Evolutionary conservation across 2,888 invertebrate genomes (phyloP).

Genomic region (Meliscaeva auricollis): DNA sequence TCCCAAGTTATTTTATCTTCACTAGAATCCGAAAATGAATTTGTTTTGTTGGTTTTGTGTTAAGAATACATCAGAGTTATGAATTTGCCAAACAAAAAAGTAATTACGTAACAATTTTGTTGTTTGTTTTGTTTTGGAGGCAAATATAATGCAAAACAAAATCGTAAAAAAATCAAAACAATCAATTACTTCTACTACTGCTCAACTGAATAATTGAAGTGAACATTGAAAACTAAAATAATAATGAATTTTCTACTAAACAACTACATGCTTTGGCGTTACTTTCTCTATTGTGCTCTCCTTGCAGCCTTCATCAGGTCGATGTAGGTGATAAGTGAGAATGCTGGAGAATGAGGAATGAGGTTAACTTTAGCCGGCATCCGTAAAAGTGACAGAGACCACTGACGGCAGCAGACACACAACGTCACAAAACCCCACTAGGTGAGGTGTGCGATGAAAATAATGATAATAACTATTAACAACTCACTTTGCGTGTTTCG

Average conservation of each 20-base stretch:
- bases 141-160: background rate
- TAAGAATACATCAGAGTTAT: constrained; percentile 32
- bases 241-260: constrained; percentile 60
- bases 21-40: constrained; percentile 64
- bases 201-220: constrained; percentile 52
- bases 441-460: constrained; percentile 42
- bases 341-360: constrained; percentile 13
- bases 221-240: constrained; percentile 63
- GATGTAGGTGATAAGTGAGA: constrained; percentile 75
- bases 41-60: constrained; percentile 31
- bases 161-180: constrained; percentile 23
- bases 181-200: constrained; percentile 36
- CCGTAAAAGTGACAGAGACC: constrained; percentile 25
- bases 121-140: constrained; percentile 19
- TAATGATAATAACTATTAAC: constrained; percentile 28
- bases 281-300: constrained; percentile 42
- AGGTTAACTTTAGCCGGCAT: constrained; percentile 12
- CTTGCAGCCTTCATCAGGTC: constrained; percentile 69
- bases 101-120: constrained; percentile 34
- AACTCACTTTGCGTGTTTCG: constrained; percentile 46
- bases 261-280: constrained; percentile 65
- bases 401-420: background rate
- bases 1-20: constrained; percentile 50
- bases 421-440: constrained; percentile 36
- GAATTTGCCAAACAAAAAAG: constrained; percentile 21